These are phyloP conservation scores for Ichneumoninae sp. DNA, from an alignment of 2,888 invertebrate genomes.

Conservation along the genomic window DNA sequence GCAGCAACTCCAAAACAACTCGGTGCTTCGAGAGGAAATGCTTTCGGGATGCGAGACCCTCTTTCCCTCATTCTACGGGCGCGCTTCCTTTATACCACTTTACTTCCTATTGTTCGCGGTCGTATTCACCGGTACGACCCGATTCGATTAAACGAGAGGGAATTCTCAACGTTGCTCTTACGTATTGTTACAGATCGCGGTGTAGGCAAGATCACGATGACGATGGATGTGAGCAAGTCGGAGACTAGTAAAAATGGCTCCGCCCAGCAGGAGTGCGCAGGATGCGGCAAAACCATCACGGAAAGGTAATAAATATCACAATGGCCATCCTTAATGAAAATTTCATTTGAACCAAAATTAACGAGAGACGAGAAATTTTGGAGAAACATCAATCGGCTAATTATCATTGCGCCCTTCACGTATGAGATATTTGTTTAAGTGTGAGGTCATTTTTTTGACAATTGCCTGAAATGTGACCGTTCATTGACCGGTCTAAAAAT, in stretches of 20 bases:
- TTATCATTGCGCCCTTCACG: too few species aligned
- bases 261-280: conserved; percentile 93
- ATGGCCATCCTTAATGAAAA: conserved; percentile 6
- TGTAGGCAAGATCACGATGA: conserved; percentile 87
- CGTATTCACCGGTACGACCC: conserved; percentile 18
- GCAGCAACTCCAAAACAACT: conserved; percentile 68
- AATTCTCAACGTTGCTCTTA: conserved; percentile 20
- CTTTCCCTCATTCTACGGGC: conserved; percentile 18
- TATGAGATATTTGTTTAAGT: too few species aligned
- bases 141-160: conserved; percentile 26
- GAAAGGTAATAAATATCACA: conserved; percentile 86
- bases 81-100: not conserved
- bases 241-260: conserved; percentile 86
- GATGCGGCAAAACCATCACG: conserved; percentile 97
- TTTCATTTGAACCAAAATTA: not conserved
- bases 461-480: too few species aligned
- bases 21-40: conserved; percentile 55
- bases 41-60: conserved; percentile 55
- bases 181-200: conserved; percentile 78
- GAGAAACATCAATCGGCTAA: not conserved
- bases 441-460: too few species aligned
- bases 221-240: conserved; percentile 95
- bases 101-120: conserved; percentile 42
- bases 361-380: conserved; percentile 15
- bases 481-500: too few species aligned